These are phyloP conservation scores for Mactra quadrangularis DNA, from an alignment of 1,140 invertebrate species.

Conservation along the genomic window DNA sequence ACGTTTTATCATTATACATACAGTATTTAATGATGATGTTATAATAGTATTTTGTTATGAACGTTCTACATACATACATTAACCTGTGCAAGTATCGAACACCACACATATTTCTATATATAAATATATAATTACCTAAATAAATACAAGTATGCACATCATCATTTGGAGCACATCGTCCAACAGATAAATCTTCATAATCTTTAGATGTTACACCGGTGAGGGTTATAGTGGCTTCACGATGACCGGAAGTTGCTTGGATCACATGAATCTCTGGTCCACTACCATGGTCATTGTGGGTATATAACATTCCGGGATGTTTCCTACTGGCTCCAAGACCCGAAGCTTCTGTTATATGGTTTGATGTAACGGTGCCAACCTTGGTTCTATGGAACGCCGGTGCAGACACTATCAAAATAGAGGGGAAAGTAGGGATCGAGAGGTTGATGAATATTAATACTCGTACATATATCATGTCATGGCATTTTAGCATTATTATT, in stretches of 20 bases:
- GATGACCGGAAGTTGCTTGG: conserved; percentile 1
- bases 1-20: too few species aligned
- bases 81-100: too few species aligned
- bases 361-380: not conserved
- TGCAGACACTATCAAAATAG: too few species aligned
- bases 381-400: not conserved
- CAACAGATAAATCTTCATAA: conserved; percentile 34
- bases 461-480: too few species aligned
- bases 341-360: conserved; percentile 26
- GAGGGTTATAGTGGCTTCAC: not conserved
- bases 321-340: conserved; percentile 33
- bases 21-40: too few species aligned
- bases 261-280: conserved; percentile 14
- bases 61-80: too few species aligned
- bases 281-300: conserved; percentile 38
- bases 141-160: conserved; percentile 1
- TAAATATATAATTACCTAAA: conserved; percentile 23
- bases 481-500: too few species aligned
- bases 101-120: too few species aligned
- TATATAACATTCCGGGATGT: conserved; percentile 38
- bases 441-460: too few species aligned
- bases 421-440: too few species aligned
- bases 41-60: too few species aligned
- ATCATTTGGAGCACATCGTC: not conserved
- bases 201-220: conserved; percentile 20